These are phyloP conservation scores for Pachymerium ferrugineum DNA, from an alignment of 2,888 invertebrate species.

Conservation along the genomic window DNA sequence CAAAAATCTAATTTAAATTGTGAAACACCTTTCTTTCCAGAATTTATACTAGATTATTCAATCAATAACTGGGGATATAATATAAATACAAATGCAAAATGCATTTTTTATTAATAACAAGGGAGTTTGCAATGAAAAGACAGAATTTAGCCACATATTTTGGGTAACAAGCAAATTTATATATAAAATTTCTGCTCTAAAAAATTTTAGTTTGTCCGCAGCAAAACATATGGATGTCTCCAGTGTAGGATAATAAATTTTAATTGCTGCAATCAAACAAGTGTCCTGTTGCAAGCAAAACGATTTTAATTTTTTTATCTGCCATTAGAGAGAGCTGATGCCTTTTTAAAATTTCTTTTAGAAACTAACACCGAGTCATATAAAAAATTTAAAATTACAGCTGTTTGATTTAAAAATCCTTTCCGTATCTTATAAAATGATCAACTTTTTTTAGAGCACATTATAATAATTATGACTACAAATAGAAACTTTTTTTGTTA, in stretches of 20 bases:
- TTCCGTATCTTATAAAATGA: neutral
- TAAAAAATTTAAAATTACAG: neutral
- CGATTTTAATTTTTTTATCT: neutral
- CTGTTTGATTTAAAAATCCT: neutral
- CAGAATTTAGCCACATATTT: slow-evolving; percentile 14
- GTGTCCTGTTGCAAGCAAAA: neutral
- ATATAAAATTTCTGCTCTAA: neutral
- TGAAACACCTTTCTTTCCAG: neutral
- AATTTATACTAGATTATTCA: slow-evolving; percentile 2
- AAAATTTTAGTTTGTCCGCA: neutral
- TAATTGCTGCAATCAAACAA: neutral
- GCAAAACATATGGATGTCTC: neutral
- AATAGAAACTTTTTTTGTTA: neutral
- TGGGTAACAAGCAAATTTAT: slow-evolving; percentile 4
- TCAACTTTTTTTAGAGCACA: neutral
- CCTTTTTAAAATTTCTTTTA: neutral
- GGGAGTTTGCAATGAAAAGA: neutral
- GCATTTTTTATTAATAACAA: neutral
- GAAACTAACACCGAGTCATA: neutral
- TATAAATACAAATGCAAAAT: slow-evolving; percentile 7
- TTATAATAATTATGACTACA: neutral
- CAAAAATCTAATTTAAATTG: slow-evolving; percentile 16
- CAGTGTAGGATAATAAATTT: neutral
- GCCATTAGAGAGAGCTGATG: too few species aligned
- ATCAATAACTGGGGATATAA: slow-evolving; percentile 15